Evolutionary conservation across 2,797 vertebrate species (phyloP), one percentile per base, ranked within the genome.

Genomic region (Odontamblyopus rebecca): DNA sequence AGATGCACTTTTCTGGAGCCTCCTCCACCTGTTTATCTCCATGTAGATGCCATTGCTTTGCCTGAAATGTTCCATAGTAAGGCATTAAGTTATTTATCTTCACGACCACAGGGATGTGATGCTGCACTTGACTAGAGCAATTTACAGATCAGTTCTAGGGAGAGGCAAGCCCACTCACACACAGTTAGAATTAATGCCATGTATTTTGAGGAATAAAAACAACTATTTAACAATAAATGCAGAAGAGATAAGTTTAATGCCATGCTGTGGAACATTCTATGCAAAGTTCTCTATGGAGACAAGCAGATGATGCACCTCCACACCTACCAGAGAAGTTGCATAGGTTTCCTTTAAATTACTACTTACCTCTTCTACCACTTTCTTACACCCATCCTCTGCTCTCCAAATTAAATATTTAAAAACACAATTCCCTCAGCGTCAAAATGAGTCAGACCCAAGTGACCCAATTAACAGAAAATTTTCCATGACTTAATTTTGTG

Each of bases 381-480:
- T 29, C 29, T 61, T 13, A 50, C 57, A 71, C 82, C 78, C 78
- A 81, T 66, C 66, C 56, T 26, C 76, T 68, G 63, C 71, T 70
- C 50, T 75, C 77, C 75, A 64, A 61, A 56, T 27, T 41, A 15
- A 72, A 67, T 59, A 48, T 27, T 51, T 26, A 73, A 30, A 9
- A 44, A 0, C n/a, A 15, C 27, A 23, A n/a, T 63, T 75, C 71
- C 73, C 74, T 91, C 7, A 91, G 94, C 89, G 90, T 84, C 88
- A 84, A 74, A 89, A 91, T 90, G 88, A 92, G 88, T 84, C 84
- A 80, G 87, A 89, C 92, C 91, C 91, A 85, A 86, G 89, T 9
- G 87, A 87, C 83, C 79, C 90, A 94, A 91, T 94, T 94, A 94
- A 83, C 77, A 59, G 50, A 87, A 62, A 81, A 83, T 88, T 93